phyloP scores from a whole-genome alignment of 2,113 vertebrate genomes.

The Larimichthys polyactis region DNA sequence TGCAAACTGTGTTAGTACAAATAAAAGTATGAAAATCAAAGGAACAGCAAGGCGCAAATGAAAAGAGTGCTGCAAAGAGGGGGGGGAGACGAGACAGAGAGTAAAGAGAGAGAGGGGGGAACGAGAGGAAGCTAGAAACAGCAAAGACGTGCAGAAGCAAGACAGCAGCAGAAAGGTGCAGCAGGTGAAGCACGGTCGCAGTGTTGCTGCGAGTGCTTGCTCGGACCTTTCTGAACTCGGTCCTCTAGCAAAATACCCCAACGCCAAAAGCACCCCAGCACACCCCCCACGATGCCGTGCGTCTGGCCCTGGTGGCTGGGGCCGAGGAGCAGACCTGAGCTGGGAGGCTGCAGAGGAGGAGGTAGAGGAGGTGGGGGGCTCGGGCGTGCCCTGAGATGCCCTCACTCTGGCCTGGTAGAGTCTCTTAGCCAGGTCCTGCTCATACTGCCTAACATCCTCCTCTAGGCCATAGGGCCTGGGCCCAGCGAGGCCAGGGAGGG shows the following conservation, averaged over 20 bases:
- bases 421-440: slow-evolving; percentile 94
- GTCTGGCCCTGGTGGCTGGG: slow-evolving; percentile 70
- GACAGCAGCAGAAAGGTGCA: slow-evolving; percentile 57
- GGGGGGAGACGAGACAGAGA: slow-evolving; percentile 16
- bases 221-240: slow-evolving; percentile 63
- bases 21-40: slow-evolving; percentile 25
- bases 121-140: slow-evolving; percentile 46
- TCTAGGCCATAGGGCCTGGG: slow-evolving; percentile 89
- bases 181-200: slow-evolving; percentile 68
- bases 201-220: slow-evolving; percentile 63
- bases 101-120: slow-evolving; percentile 8
- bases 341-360: slow-evolving; percentile 82
- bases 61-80: slow-evolving; percentile 28
- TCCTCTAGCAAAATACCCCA: slow-evolving; percentile 67
- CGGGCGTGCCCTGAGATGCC: slow-evolving; percentile 82
- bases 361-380: slow-evolving; percentile 73
- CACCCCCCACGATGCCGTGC: slow-evolving; percentile 82
- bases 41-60: slow-evolving; percentile 62
- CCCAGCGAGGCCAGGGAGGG: slow-evolving; percentile 47
- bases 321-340: slow-evolving; percentile 86
- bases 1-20: slow-evolving; percentile 74
- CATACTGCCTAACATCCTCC: slow-evolving; percentile 94
- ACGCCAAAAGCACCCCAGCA: slow-evolving; percentile 73
- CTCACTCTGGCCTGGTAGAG: slow-evolving; percentile 92
- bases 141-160: slow-evolving; percentile 79